phyloP scores from a whole-genome alignment of 2,113 vertebrate genomes.

The Psittacus erithacus region DNA sequence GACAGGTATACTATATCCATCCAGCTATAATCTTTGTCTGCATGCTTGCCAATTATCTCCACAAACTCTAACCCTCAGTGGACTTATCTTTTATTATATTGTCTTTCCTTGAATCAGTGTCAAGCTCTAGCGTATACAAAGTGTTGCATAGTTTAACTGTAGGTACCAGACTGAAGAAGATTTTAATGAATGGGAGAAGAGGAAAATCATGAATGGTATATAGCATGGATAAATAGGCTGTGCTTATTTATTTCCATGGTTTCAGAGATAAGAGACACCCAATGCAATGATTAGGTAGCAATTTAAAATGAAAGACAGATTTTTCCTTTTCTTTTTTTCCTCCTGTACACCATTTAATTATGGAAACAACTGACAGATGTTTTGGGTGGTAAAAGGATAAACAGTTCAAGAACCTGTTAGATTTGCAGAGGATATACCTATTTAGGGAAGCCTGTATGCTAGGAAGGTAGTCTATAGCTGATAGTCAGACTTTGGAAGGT shows the following conservation, averaged over 20 bases:
- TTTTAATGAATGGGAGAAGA: neutral
- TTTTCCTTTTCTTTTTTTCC: neutral
- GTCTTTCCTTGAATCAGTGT: neutral
- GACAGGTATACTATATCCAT: accelerated
- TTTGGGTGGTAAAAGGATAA: neutral
- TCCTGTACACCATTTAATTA: neutral
- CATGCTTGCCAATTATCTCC: neutral
- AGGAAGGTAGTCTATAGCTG: neutral
- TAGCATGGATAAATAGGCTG: neutral
- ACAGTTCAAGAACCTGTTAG: neutral
- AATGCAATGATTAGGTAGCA: neutral
- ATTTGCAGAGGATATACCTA: neutral
- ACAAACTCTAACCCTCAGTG: neutral
- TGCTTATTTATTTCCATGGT: neutral
- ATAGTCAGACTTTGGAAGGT: neutral
- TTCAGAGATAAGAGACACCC: neutral
- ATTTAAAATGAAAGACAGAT: neutral
- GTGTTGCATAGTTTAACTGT: neutral
- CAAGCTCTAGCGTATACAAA: neutral
- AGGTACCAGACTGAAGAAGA: neutral
- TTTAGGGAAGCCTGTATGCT: too few species aligned
- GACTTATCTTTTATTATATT: neutral
- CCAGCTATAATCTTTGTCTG: neutral
- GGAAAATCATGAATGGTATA: neutral
- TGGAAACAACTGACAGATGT: neutral